Conservation (phyloP, 2,888 invertebrate genomes). For the Caenorhabditis imperialis region DNA sequence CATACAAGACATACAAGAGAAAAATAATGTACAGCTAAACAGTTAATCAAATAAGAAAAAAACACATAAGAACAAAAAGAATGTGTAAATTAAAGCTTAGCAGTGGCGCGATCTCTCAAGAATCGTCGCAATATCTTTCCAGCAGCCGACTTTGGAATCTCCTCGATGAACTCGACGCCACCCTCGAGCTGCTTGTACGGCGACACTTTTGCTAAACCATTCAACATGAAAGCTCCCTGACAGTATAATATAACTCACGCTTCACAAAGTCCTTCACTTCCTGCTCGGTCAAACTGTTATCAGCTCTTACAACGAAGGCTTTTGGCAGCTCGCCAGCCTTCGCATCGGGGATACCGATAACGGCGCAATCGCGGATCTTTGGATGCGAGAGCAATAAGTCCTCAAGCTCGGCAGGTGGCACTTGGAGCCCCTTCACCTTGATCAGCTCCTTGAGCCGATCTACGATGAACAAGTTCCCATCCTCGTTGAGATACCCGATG, state of each 20-base stretch:
- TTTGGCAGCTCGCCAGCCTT: constrained; percentile 60
- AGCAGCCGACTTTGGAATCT: constrained; percentile 85
- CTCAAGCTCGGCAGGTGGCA: constrained; percentile 90
- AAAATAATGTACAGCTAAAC: constrained; percentile 2
- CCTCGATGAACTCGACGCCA: constrained; percentile 83
- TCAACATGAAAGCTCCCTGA: too few species aligned
- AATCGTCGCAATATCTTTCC: constrained; percentile 86
- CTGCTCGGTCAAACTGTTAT: constrained; percentile 53
- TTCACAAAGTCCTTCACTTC: constrained; percentile 64
- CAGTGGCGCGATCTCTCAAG: constrained; percentile 57
- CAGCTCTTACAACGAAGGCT: constrained; percentile 62
- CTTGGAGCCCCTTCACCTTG: constrained; percentile 76
- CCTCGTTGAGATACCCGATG: constrained; percentile 68
- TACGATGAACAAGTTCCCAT: constrained; percentile 70
- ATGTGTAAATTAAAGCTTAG: constrained; percentile 33
- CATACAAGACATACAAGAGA: neutral
- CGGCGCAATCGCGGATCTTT: constrained; percentile 86
- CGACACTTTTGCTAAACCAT: constrained; percentile 84
- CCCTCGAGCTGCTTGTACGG: constrained; percentile 86
- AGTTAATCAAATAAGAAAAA: neutral
- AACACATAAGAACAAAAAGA: neutral
- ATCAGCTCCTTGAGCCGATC: constrained; percentile 76
- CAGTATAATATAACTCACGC: constrained; percentile 42
- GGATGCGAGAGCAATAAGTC: constrained; percentile 85
- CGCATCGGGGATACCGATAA: constrained; percentile 82